Percentiles rank a stretch among this genome's conserved stretches.
These are phyloP conservation scores for Camponotus floridanus DNA, from an alignment of 1,140 invertebrate species.

Conservation along the genomic window DNA sequence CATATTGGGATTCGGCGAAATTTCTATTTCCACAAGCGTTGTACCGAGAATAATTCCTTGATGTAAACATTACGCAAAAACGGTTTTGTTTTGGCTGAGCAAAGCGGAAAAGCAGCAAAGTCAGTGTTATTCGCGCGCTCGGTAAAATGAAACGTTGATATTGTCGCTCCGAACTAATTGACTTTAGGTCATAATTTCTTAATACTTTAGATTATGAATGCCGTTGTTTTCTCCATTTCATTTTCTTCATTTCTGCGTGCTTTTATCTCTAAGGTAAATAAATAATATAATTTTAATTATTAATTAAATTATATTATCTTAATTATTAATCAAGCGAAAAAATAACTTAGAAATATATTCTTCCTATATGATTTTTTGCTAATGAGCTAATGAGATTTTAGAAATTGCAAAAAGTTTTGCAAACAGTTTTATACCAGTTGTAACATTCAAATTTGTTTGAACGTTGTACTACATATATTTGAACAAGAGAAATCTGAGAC, in stretches of 20 bases:
- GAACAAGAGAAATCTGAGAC: neutral
- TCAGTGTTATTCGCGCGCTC: neutral
- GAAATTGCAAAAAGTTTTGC: neutral
- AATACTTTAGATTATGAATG: conserved; percentile 3
- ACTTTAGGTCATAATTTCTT: conserved; percentile 41
- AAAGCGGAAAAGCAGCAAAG: conserved; percentile 42
- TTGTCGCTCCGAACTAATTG: conserved; percentile 20
- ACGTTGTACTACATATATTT: neutral
- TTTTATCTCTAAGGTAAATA: too few relatives aligned
- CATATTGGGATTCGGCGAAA: conserved; percentile 44
- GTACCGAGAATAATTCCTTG: neutral
- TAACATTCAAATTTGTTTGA: neutral
- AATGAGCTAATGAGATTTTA: neutral
- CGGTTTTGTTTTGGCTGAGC: conserved; percentile 12
- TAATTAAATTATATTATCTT: too few relatives aligned
- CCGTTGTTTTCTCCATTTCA: conserved; percentile 21
- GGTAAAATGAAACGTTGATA: conserved; percentile 15
- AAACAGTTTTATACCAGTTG: neutral
- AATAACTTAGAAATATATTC: neutral
- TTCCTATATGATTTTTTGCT: neutral
- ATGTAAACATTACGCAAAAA: conserved; percentile 64
- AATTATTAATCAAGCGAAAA: neutral
- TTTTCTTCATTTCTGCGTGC: neutral
- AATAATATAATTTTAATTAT: too few relatives aligned
- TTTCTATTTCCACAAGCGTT: neutral